Evolutionary conservation across 2,113 vertebrate species (phyloP), one percentile per base, ranked within the genome.

Genomic region (Gnathonemus longibarbis): DNA sequence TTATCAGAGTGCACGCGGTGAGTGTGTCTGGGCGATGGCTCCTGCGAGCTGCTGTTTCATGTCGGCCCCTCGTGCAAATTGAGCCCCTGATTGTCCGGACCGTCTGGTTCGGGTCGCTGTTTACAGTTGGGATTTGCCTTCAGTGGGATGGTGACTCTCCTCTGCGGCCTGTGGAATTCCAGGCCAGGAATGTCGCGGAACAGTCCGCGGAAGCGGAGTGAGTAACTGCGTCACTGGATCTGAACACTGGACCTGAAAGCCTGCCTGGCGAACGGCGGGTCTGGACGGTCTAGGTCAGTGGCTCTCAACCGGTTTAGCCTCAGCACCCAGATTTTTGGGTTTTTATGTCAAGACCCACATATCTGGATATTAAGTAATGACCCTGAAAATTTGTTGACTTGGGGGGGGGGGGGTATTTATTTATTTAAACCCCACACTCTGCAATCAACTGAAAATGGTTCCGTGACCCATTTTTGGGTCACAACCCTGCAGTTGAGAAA

Each of bases 31-130:
- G 87, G 88, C 90, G 89, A 87, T 85, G 91, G 70, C 31, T 91
- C 53, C 91, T 92, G 53, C 93, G 84, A 91, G 91, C 90, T 91
- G 58, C 45, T 80, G 90, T 91, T 93, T 92, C 90, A 89, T 91
- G 89, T 91, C 87, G 91, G 80, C 70, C 74, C 80, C 80, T 90
- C 74, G 35, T 84, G 5, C 13, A 48, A 80, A 90, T 89, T 90
- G 91, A 90, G 87, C 17, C 27, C 70, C 19, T 31, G 42, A 62
- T 88, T 46, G 90, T 93, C 91, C 91, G 91, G 91, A 90, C 91
- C 3, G 3, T 66, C 49, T 70, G 15, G 24, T 24, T 48, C 2
- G 39, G 45, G 83, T 49, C 19, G 24, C 42, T 13, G 70, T 74
- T 35, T 35, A 35, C 13, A 11, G 66, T 7, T 35, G 24, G 83